A percentile compares a stretch with the other conserved stretches of the same genome.
These are phyloP conservation scores for Montipora capitata DNA, from an alignment of 92 coral and sea anemone genomes.

Conservation along the genomic window DNA sequence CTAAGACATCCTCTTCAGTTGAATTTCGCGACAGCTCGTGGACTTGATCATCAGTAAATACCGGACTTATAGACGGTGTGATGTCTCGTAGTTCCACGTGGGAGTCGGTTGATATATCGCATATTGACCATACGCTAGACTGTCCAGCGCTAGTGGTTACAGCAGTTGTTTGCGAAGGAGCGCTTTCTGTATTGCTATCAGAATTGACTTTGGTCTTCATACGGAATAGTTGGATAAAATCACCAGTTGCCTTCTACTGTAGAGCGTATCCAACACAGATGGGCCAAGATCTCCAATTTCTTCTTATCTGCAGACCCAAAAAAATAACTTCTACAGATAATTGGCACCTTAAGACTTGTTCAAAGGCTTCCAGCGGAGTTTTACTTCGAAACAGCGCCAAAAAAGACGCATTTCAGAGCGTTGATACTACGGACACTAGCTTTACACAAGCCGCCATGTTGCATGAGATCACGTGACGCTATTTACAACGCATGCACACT, in stretches of 20 bases:
- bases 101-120: conserved; percentile 64
- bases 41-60: conserved; percentile 97
- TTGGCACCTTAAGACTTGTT: neutral
- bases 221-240: conserved; percentile 19
- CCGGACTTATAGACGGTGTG: conserved; percentile 96
- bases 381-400: neutral
- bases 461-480: conserved; percentile 66
- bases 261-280: neutral
- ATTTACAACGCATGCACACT: conserved; percentile 68
- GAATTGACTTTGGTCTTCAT: conserved; percentile 58
- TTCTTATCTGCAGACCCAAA: neutral
- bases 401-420: neutral
- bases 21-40: conserved; percentile 88
- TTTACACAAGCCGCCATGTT: conserved; percentile 78
- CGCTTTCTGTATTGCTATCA: conserved; percentile 37
- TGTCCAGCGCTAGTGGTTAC: conserved; percentile 43
- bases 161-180: conserved; percentile 43
- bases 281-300: neutral
- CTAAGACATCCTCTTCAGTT: conserved; percentile 81
- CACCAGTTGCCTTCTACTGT: conserved; percentile 13
- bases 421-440: conserved; percentile 31
- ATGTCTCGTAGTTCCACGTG: conserved; percentile 95
- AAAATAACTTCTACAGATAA: neutral
- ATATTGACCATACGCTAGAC: conserved; percentile 82
- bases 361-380: neutral